phyloP scores from a whole-genome alignment of 2,888 invertebrate species.

The Entomobrya proxima region DNA sequence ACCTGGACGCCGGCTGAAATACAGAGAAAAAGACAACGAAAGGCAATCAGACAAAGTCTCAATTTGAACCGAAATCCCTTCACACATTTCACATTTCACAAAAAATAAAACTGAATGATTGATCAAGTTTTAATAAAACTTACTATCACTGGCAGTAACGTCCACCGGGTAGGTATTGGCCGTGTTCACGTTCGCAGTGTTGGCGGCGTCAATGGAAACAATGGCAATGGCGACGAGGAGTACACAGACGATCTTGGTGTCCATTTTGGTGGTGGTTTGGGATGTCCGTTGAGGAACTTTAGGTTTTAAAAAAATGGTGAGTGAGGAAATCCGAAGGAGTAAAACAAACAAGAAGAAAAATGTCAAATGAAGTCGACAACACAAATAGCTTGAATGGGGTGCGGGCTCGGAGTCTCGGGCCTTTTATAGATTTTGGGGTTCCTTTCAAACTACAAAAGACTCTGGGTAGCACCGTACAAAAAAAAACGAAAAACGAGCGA shows the following conservation, averaged over 20 bases:
- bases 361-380: background rate
- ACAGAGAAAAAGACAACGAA: background rate
- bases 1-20: background rate
- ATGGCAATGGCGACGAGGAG: constrained; percentile 39
- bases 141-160: background rate
- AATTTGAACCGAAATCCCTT: background rate
- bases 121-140: background rate
- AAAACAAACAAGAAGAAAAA: background rate
- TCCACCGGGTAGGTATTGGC: background rate
- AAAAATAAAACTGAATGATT: background rate
- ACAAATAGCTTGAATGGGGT: background rate
- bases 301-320: background rate
- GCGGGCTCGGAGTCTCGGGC: background rate
- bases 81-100: background rate
- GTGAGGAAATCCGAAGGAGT: background rate
- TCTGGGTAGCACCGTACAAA: no score
- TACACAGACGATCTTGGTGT: constrained; percentile 16
- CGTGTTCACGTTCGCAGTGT: background rate
- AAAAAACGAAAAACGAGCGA: no score
- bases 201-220: background rate
- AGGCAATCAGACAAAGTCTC: background rate
- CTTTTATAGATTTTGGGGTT: background rate
- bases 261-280: constrained; percentile 26
- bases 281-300: background rate
- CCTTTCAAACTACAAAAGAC: no score